Evolutionary conservation across 2,797 vertebrate genomes (phyloP).

Genomic region (Fistularia commersonii): DNA sequence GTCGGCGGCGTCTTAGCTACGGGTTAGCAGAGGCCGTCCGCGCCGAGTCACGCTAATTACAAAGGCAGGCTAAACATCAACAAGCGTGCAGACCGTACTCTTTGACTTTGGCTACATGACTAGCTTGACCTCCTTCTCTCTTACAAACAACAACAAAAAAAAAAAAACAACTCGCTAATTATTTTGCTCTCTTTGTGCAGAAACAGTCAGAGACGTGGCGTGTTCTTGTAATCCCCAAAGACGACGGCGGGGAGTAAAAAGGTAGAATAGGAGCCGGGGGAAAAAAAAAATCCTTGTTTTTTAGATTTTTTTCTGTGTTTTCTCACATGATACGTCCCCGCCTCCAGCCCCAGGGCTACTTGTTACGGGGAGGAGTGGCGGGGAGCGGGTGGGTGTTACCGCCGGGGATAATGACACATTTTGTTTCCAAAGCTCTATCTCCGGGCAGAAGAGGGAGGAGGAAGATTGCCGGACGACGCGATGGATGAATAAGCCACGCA

Average conservation of each 20-base stretch:
- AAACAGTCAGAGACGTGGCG: no score
- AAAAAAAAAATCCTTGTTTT: no score
- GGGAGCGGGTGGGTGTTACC: conserved; percentile 63
- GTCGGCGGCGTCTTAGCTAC: no score
- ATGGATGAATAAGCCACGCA: conserved; percentile 23
- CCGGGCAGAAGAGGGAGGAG: conserved; percentile 53
- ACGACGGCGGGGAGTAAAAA: no score
- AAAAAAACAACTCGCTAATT: conserved; percentile 5
- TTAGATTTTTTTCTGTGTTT: no score
- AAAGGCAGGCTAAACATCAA: conserved; percentile 6
- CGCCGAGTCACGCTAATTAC: no score
- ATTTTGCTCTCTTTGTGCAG: conserved; percentile 6
- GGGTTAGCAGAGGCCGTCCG: no score
- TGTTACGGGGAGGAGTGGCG: conserved; percentile 63
- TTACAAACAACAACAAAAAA: no score
- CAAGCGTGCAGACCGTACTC: background rate
- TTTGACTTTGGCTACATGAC: conserved; percentile 9
- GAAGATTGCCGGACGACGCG: conserved; percentile 38
- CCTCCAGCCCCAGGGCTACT: conserved; percentile 55
- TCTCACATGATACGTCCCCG: conserved; percentile 46
- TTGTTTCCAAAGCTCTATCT: conserved; percentile 61
- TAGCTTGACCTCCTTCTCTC: conserved; percentile 13
- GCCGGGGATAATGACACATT: conserved; percentile 68
- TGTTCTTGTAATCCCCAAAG: conserved; percentile 11
- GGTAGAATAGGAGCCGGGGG: conserved; percentile 8